Evolutionary conservation across 2,797 vertebrate species (phyloP).

Genomic region (Siniperca obscura): DNA sequence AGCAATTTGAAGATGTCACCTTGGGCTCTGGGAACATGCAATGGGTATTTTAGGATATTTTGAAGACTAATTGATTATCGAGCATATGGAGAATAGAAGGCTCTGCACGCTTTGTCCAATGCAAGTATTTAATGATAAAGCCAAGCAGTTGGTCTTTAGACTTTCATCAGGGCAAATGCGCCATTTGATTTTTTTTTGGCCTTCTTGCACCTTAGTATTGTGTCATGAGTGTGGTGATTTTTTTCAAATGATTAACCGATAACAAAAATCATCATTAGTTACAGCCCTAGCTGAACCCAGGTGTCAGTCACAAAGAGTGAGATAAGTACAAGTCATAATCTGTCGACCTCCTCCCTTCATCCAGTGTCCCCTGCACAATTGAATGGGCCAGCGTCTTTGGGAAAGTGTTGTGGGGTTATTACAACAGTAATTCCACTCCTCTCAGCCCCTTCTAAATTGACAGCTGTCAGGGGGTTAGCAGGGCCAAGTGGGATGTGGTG

Average conservation of each 20-base stretch:
- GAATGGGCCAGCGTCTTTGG: conserved; percentile 51
- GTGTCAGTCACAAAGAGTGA: conserved; percentile 54
- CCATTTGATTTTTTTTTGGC: conserved; percentile 17
- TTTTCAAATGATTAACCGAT: conserved; percentile 52
- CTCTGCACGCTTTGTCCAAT: not conserved
- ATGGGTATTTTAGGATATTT: not conserved
- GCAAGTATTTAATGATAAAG: conserved; percentile 22
- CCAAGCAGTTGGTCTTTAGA: conserved; percentile 9
- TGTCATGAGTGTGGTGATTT: conserved; percentile 24
- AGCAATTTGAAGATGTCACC: conserved; percentile 14
- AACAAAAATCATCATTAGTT: conserved; percentile 40
- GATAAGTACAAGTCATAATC: conserved; percentile 56
- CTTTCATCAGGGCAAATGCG: conserved; percentile 30
- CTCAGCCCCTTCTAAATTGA: conserved; percentile 61
- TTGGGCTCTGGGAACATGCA: conserved; percentile 4
- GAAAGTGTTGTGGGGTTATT: conserved; percentile 61
- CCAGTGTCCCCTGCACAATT: conserved; percentile 23
- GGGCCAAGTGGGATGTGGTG: conserved; percentile 50
- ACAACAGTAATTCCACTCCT: conserved; percentile 65
- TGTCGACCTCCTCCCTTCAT: conserved; percentile 40
- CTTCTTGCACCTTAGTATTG: conserved; percentile 37
- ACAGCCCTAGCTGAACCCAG: conserved; percentile 5
- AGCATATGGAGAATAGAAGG: conserved; percentile 3
- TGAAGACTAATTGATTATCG: conserved; percentile 19
- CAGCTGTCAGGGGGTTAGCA: conserved; percentile 67